These are phyloP conservation scores for Chauna torquata DNA, from an alignment of 2,113 vertebrate species.

Conservation along the genomic window DNA sequence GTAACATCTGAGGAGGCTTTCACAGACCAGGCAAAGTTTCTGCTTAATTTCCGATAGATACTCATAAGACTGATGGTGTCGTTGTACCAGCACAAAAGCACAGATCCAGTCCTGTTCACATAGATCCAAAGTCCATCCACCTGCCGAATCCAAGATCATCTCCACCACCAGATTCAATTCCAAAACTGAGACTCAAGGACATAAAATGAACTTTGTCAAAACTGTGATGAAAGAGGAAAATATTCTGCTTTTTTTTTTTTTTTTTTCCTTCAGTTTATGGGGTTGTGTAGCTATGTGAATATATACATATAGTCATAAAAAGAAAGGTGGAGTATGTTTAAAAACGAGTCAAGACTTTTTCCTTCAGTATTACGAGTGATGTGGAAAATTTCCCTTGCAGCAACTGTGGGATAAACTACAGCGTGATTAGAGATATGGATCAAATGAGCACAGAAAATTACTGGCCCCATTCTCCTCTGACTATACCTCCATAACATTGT, in stretches of 20 bases:
- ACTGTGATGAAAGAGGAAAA: neutral
- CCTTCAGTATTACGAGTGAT: neutral
- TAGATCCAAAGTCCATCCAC: neutral
- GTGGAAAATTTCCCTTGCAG: conserved; percentile 21
- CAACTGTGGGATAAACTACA: conserved; percentile 7
- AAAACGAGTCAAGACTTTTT: conserved; percentile 23
- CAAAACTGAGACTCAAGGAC: neutral
- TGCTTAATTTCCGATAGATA: neutral
- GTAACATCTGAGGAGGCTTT: neutral
- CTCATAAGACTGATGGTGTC: neutral
- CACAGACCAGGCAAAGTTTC: neutral
- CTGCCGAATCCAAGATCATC: neutral
- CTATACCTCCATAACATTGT: neutral
- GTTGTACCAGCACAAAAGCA: neutral
- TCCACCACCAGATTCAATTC: neutral
- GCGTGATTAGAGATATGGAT: neutral
- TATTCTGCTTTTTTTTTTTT: neutral
- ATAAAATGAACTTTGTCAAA: neutral
- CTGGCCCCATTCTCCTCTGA: neutral
- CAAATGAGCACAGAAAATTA: neutral
- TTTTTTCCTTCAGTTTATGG: neutral
- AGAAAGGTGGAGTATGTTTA: neutral
- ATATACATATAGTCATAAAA: neutral
- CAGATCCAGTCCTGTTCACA: neutral
- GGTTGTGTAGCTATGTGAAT: neutral